Conservation (phyloP, 2,888 invertebrate species). For the Trichogramma dendrolimi region DNA sequence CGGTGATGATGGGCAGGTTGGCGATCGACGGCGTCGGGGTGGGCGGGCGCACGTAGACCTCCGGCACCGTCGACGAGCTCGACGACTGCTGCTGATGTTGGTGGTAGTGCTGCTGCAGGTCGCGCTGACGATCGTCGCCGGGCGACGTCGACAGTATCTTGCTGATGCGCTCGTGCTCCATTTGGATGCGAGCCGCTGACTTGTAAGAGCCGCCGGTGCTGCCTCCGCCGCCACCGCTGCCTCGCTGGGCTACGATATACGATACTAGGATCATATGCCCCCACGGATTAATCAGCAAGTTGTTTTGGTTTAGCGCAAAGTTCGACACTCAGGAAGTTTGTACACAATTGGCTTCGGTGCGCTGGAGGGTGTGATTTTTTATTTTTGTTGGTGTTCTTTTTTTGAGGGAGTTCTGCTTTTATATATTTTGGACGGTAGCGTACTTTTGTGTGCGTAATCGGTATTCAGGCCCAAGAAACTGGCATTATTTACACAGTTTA, state of each 20-base stretch:
- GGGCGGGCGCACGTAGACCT: conserved; percentile 48
- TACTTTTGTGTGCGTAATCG: too few relatives aligned
- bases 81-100: conserved; percentile 15
- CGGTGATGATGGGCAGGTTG: conserved; percentile 46
- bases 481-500: too few relatives aligned
- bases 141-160: neutral
- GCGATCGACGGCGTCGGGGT: conserved; percentile 46
- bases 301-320: too few relatives aligned
- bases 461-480: too few relatives aligned
- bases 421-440: too few relatives aligned
- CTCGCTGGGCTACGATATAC: conserved; percentile 14
- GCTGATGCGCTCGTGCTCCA: conserved; percentile 6
- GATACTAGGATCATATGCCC: conserved; percentile 1
- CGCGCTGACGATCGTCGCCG: neutral
- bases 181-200: conserved; percentile 1
- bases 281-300: too few relatives aligned
- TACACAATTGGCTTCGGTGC: too few relatives aligned
- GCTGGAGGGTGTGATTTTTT: too few relatives aligned
- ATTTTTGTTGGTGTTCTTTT: too few relatives aligned
- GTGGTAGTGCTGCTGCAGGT: neutral
- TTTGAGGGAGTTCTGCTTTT: too few relatives aligned
- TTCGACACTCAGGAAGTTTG: too few relatives aligned
- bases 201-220: conserved; percentile 1
- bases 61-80: conserved; percentile 44
- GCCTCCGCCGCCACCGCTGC: neutral